These are phyloP conservation scores for Aphelinus atriplicis DNA, from an alignment of 1,140 invertebrate genomes.

Conservation along the genomic window DNA sequence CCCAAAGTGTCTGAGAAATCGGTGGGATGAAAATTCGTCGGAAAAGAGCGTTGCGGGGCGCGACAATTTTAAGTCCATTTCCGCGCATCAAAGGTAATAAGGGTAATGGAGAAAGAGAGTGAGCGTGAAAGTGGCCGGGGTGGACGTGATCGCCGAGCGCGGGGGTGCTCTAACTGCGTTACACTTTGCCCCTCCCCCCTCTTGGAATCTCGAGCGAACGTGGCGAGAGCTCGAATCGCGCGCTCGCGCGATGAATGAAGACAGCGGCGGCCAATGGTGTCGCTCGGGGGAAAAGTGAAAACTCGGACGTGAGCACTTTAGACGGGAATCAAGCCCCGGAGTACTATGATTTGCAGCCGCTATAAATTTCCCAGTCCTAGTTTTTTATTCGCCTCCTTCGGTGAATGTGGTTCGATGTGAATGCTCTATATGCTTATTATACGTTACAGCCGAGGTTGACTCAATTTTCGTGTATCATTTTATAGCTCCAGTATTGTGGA, in stretches of 20 bases:
- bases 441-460: too few relatives aligned
- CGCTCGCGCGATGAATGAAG: not conserved
- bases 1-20: too few relatives aligned
- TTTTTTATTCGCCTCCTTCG: too few relatives aligned
- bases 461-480: too few relatives aligned
- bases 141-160: constrained; percentile 27
- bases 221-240: not conserved
- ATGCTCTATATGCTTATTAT: too few relatives aligned
- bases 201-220: constrained; percentile 21
- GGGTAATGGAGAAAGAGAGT: constrained; percentile 30
- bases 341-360: too few relatives aligned
- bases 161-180: constrained; percentile 23
- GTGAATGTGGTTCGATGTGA: too few relatives aligned
- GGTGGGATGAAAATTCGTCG: too few relatives aligned
- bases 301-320: not conserved
- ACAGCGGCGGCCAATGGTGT: not conserved
- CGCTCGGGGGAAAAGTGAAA: constrained; percentile 1
- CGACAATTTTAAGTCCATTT: constrained; percentile 59
- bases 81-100: constrained; percentile 42
- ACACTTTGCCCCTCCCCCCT: constrained; percentile 1
- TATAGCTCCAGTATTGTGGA: too few relatives aligned
- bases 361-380: too few relatives aligned
- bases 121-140: constrained; percentile 20
- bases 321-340: too few relatives aligned
- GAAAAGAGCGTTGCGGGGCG: not conserved